phyloP scores from a whole-genome alignment of 2,113 vertebrate genomes.

The Taurulus bubalis region DNA sequence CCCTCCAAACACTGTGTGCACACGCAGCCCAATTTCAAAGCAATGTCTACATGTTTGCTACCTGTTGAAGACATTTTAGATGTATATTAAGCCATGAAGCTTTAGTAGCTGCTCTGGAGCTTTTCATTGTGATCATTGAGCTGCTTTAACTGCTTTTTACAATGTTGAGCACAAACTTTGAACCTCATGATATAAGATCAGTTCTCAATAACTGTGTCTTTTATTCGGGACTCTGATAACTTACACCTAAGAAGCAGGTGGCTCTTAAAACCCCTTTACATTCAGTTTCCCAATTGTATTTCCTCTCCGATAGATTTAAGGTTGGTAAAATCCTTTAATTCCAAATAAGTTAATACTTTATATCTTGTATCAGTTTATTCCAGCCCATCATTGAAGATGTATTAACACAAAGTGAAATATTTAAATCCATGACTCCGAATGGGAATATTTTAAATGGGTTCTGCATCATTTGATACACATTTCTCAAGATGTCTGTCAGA shows the following conservation, averaged over 20 bases:
- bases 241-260: not conserved
- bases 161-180: not conserved
- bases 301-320: not conserved
- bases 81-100: not conserved
- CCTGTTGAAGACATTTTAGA: too few species aligned
- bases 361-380: conserved; percentile 43
- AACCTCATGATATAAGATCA: not conserved
- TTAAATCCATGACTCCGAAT: not conserved
- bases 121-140: not conserved
- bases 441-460: not conserved
- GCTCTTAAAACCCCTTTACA: not conserved
- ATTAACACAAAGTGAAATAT: not conserved
- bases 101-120: not conserved
- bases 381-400: not conserved
- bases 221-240: not conserved
- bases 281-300: not conserved
- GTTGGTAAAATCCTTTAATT: not conserved
- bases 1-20: too few species aligned
- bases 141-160: not conserved
- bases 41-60: too few species aligned
- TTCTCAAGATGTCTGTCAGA: not conserved
- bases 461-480: not conserved
- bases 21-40: conserved; percentile 46
- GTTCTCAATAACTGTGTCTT: not conserved
- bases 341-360: conserved; percentile 41